Evolutionary conservation across 2,113 vertebrate species (phyloP).

Genomic region (Cryptomyrus ogoouensis): DNA sequence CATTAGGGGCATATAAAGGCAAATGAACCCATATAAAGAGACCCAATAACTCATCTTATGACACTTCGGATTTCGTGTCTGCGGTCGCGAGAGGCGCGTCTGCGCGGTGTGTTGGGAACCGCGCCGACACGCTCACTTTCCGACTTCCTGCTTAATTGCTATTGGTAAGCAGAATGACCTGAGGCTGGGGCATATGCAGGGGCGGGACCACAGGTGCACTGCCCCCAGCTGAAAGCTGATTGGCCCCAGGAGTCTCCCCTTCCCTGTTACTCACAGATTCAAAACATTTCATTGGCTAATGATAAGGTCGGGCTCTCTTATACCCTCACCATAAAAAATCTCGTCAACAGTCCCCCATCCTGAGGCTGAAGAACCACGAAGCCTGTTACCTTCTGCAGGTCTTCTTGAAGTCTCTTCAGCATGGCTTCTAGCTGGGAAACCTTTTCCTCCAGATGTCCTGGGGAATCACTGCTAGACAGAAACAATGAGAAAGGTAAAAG

Average conservation of each 20-base stretch:
- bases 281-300: neutral
- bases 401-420: constrained; percentile 79
- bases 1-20: neutral
- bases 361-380: constrained; percentile 24
- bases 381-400: constrained; percentile 77
- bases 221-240: neutral
- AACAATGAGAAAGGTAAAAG: neutral
- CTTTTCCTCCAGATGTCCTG: constrained; percentile 73
- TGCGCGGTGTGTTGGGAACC: neutral
- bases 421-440: constrained; percentile 79
- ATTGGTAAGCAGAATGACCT: neutral
- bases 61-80: neutral
- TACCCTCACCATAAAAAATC: neutral
- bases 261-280: neutral
- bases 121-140: neutral
- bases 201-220: neutral
- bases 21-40: neutral
- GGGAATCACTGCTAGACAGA: constrained; percentile 2
- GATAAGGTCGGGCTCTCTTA: neutral
- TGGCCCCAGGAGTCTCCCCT: neutral
- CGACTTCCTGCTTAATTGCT: neutral
- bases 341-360: neutral
- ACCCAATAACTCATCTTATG: neutral
- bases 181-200: neutral
- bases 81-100: neutral